Conservation (phyloP, 2,888 invertebrate species). For the Sesia apiformis region DNA sequence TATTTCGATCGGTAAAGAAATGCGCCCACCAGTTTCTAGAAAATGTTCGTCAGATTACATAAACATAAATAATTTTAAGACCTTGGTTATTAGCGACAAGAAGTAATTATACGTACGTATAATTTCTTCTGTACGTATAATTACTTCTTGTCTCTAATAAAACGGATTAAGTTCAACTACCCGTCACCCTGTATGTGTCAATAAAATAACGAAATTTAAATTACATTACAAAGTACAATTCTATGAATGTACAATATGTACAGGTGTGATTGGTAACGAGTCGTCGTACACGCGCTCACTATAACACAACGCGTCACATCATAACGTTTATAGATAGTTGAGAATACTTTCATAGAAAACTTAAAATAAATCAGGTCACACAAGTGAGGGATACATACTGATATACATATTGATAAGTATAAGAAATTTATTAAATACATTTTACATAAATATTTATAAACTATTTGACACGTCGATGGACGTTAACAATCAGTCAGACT, state of each 20-base stretch:
- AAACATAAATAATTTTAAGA: too few relatives aligned
- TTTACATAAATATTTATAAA: slow-evolving; percentile 24
- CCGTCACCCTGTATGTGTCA: not conserved
- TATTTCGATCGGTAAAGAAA: too few relatives aligned
- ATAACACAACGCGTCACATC: slow-evolving; percentile 11
- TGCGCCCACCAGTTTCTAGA: too few relatives aligned
- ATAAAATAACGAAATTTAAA: not conserved
- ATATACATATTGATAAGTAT: slow-evolving; percentile 24
- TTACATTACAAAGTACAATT: not conserved
- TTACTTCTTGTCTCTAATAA: too few relatives aligned
- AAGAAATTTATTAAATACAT: slow-evolving; percentile 9
- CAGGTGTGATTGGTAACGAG: slow-evolving; percentile 50
- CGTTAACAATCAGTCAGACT: slow-evolving; percentile 36
- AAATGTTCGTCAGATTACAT: too few relatives aligned
- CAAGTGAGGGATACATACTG: slow-evolving; percentile 56
- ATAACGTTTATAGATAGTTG: slow-evolving; percentile 28
- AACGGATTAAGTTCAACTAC: too few relatives aligned
- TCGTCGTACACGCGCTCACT: slow-evolving; percentile 25
- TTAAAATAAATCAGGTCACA: slow-evolving; percentile 74
- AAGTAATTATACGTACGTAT: too few relatives aligned
- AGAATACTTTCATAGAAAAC: slow-evolving; percentile 46
- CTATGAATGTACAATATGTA: slow-evolving; percentile 28
- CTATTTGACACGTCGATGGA: slow-evolving; percentile 32
- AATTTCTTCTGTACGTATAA: too few relatives aligned
- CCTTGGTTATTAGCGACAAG: too few relatives aligned